Evolutionary conservation across 2,113 vertebrate species (phyloP).

Genomic region (Hucho hucho): DNA sequence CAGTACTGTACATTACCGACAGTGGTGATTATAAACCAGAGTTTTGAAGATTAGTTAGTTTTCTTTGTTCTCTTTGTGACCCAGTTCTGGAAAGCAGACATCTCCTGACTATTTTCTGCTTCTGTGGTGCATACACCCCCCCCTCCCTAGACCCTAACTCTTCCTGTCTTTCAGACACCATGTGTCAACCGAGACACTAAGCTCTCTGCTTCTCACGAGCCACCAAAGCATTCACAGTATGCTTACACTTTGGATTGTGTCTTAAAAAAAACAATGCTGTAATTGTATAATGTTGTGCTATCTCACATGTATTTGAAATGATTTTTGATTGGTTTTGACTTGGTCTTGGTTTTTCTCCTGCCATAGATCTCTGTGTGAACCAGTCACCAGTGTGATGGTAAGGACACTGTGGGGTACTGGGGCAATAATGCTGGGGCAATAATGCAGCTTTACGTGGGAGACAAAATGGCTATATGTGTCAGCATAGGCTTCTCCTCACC

Average conservation of each 20-base stretch:
- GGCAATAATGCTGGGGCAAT: too few species aligned
- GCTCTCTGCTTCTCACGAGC: slow-evolving; percentile 25
- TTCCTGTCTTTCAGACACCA: slow-evolving; percentile 54
- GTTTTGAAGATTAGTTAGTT: background rate
- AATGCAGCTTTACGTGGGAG: slow-evolving; percentile 50
- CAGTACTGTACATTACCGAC: background rate
- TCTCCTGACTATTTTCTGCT: slow-evolving; percentile 32
- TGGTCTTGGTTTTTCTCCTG: background rate
- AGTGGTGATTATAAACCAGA: background rate
- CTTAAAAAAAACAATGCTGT: background rate
- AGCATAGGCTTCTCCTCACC: background rate
- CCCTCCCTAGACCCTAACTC: slow-evolving; percentile 22
- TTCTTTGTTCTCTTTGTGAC: slow-evolving; percentile 18
- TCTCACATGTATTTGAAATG: background rate
- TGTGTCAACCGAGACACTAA: slow-evolving; percentile 35
- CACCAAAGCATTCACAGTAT: background rate
- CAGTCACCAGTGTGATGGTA: slow-evolving; percentile 63
- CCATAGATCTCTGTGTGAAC: slow-evolving; percentile 48
- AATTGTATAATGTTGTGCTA: background rate
- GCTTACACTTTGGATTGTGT: background rate
- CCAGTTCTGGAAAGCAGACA: slow-evolving; percentile 11
- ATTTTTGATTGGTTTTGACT: background rate
- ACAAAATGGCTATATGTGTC: slow-evolving; percentile 12
- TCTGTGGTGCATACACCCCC: slow-evolving; percentile 7
- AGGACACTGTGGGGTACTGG: too few species aligned